Base-by-base conservation (phyloP, 92 coral and sea anemone species). In the Umimayanthus kanabou region DNA sequence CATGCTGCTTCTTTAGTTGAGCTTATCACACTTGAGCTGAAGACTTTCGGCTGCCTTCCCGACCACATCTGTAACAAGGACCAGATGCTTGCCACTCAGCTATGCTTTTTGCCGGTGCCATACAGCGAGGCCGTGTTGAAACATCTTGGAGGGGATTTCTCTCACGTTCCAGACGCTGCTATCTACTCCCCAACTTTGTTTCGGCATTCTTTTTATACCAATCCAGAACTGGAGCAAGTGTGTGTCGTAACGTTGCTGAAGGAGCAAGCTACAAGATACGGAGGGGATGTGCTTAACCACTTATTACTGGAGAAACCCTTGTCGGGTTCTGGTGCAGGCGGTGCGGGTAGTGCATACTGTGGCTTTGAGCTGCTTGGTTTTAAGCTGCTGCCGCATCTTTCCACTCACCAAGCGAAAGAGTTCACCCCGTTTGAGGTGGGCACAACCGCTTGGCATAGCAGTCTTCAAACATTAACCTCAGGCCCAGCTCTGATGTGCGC, bases 151-250 rank as follows among this genome's bases (percentile, higher is more conserved):
- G 94, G 95, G 55, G 91, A 91, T 76, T 82, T 93, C 73, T 82
- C 91, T 66, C 88, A 77, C 28, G 80, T 89, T 9, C 99, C 98
- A 20, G 93, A 93, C 70, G 81, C 94, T 29, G 89, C 91, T 53
- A 89, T 96, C 45, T 93, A 92, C 50, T 89, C 95, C 5, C 93
- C 90, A n/a, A 94, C 96, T 43, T 81, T 94, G 25, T 85, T 93
- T 53, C 92, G 96, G 42, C 98, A 92, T 88, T 91, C 97, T 0
- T 95, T 96, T 85, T 93, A 91, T 76, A 93, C 98, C 79, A 96
- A 92, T 85, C 95, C 98, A 33, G 99, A 96, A 88, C 88, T 93
- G 25, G 99, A 96, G 85, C 99, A 96, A 79, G 97, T 96, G 16
- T 96, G 99, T 74, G 99, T 96, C 28, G 76, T 95, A 53, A 93